Evolutionary conservation across 2,113 vertebrate species (phyloP).

Genomic region (Colius striatus): DNA sequence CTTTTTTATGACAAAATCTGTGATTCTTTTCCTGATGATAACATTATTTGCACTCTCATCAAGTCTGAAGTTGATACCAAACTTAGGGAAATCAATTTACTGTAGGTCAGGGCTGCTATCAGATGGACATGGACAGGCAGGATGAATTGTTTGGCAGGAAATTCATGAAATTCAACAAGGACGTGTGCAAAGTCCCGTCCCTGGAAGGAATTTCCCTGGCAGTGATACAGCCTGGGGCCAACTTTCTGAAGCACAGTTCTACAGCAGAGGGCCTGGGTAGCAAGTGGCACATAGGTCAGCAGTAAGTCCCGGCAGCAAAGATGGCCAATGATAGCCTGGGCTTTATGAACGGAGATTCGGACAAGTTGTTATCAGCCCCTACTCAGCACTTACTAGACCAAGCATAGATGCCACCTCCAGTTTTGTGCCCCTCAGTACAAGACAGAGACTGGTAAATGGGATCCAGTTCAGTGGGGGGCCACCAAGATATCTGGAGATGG

Average conservation of each 20-base stretch:
- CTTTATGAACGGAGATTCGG: not conserved
- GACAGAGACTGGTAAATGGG: not conserved
- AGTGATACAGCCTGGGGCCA: not conserved
- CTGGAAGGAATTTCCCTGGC: not conserved
- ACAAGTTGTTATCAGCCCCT: not conserved
- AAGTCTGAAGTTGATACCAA: not conserved
- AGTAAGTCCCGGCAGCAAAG: not conserved
- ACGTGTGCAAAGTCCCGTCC: not conserved
- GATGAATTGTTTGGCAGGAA: not conserved
- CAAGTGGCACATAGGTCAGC: not conserved
- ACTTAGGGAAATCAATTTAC: not conserved
- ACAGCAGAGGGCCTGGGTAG: not conserved
- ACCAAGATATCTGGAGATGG: not conserved
- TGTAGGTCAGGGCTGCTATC: not conserved
- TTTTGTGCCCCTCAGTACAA: not conserved
- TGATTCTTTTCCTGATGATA: not conserved
- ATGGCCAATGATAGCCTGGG: not conserved
- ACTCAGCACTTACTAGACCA: not conserved
- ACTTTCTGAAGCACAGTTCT: not conserved
- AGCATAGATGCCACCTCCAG: not conserved
- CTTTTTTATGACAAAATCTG: not conserved
- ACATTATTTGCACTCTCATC: not conserved
- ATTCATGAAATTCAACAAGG: not conserved
- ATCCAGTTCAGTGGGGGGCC: not conserved
- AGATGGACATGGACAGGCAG: not conserved